Conservation (phyloP, 2,797 vertebrate species). For the Apogon talboti region DNA sequence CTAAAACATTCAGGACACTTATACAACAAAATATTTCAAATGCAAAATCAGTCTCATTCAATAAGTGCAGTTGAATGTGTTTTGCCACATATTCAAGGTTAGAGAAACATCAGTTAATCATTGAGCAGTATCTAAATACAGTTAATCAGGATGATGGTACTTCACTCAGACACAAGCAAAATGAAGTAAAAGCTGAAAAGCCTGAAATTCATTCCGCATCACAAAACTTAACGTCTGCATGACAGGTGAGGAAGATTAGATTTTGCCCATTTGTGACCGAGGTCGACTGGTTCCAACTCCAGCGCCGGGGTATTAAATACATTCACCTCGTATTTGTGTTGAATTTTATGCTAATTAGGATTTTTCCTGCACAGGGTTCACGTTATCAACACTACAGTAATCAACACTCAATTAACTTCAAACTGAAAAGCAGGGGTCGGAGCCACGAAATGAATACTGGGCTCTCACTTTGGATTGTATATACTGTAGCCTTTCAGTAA, state of each 20-base stretch:
- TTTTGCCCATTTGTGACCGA: not conserved
- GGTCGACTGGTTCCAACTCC: constrained; percentile 13
- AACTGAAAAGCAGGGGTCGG: constrained; percentile 33
- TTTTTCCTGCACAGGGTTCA: constrained; percentile 16
- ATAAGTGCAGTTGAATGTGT: constrained; percentile 7
- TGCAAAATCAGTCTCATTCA: constrained; percentile 8
- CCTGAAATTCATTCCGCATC: too few species aligned
- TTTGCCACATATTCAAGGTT: not conserved
- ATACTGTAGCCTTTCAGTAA: constrained; percentile 7
- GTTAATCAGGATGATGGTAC: not conserved
- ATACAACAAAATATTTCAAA: constrained; percentile 60
- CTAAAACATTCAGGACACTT: constrained; percentile 72
- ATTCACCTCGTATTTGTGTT: constrained; percentile 4
- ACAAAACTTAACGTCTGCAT: too few species aligned
- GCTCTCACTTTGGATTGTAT: constrained; percentile 14
- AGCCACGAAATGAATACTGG: constrained; percentile 20
- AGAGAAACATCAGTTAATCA: not conserved
- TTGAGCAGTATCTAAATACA: not conserved
- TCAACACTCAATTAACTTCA: constrained; percentile 41
- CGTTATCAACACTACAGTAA: constrained; percentile 27
- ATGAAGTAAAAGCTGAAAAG: too few species aligned
- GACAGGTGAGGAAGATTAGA: too few species aligned
- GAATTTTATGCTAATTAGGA: constrained; percentile 22
- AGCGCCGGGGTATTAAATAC: constrained; percentile 12
- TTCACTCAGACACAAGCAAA: not conserved